Conservation (phyloP, 2,113 vertebrate genomes). For the Syrmaticus mikado region DNA sequence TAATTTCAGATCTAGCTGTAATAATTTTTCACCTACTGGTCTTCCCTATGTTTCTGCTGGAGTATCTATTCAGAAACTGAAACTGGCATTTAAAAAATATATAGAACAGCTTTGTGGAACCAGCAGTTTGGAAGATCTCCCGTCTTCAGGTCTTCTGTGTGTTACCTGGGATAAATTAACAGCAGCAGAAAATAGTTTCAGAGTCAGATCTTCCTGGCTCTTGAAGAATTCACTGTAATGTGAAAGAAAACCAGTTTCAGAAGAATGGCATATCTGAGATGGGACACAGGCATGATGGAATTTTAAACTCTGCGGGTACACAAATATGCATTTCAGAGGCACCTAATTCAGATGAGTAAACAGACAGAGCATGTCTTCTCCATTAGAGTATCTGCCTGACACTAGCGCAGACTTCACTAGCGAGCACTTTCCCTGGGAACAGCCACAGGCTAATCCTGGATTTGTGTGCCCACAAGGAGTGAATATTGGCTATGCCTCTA, state of each 20-base stretch:
- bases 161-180: background rate
- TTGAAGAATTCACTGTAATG: background rate
- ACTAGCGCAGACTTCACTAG: background rate
- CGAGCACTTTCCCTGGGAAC: background rate
- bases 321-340: background rate
- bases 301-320: background rate
- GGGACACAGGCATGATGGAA: background rate
- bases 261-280: background rate
- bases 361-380: background rate
- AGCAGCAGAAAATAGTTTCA: background rate
- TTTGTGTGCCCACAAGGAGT: constrained; percentile 48
- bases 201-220: background rate
- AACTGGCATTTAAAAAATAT: background rate
- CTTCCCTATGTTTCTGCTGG: background rate
- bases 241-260: background rate
- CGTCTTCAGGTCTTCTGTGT: background rate
- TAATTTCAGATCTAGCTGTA: background rate
- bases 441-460: constrained; percentile 41
- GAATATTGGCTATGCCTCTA: constrained; percentile 54
- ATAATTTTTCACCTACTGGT: background rate
- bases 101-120: background rate
- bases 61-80: background rate
- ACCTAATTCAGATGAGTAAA: background rate
- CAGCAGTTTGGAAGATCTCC: background rate
- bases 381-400: background rate